phyloP scores from a whole-genome alignment of 1,140 invertebrate species.

The Drosophila saltans region DNA sequence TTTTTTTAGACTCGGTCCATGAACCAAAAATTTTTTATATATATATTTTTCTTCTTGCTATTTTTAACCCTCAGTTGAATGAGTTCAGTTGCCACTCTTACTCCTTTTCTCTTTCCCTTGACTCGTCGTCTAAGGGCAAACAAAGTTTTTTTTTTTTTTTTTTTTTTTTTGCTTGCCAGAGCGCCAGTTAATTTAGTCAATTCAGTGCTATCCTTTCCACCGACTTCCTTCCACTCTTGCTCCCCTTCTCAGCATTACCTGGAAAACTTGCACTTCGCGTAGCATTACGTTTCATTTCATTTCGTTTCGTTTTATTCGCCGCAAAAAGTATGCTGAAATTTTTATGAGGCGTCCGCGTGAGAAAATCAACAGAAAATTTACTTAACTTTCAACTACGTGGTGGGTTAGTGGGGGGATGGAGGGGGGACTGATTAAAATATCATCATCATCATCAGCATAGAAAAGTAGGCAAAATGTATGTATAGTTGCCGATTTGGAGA shows the following conservation, averaged over 20 bases:
- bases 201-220: slow-evolving; percentile 44
- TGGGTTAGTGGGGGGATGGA: neutral
- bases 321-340: slow-evolving; percentile 52
- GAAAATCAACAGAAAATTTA: slow-evolving; percentile 68
- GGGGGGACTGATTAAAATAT: slow-evolving; percentile 63
- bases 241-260: neutral
- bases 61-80: slow-evolving; percentile 1
- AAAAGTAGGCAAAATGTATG: slow-evolving; percentile 7
- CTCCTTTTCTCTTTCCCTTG: neutral
- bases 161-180: slow-evolving; percentile 29
- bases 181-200: slow-evolving; percentile 76
- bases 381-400: slow-evolving; percentile 38
- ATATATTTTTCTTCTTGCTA: neutral
- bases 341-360: slow-evolving; percentile 45
- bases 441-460: slow-evolving; percentile 27
- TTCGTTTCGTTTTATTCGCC: slow-evolving; percentile 34
- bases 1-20: slow-evolving; percentile 23
- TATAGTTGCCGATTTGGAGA: neutral
- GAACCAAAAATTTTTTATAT: slow-evolving; percentile 2
- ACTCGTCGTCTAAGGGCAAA: slow-evolving; percentile 67
- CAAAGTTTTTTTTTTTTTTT: slow-evolving; percentile 51
- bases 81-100: slow-evolving; percentile 1
- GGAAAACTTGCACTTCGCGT: slow-evolving; percentile 40
- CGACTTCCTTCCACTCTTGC: neutral
- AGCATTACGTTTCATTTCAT: slow-evolving; percentile 68